Conservation (phyloP, 2,797 vertebrate species). For the Periparus ater region DNA sequence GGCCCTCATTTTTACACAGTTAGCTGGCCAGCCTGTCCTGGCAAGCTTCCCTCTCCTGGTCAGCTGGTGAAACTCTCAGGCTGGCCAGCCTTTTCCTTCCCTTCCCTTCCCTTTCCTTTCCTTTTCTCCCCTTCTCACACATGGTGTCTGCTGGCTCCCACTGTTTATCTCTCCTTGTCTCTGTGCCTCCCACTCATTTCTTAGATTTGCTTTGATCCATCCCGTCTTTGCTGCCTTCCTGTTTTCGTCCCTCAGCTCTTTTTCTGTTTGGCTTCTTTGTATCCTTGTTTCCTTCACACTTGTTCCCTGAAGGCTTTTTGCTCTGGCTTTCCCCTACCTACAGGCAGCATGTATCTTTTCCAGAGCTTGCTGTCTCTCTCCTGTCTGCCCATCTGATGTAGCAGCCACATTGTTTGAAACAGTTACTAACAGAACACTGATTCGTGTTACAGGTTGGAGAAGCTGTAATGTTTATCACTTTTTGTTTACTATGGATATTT, state of each 20-base stretch:
- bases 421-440: background rate
- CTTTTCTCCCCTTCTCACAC: conserved; percentile 19
- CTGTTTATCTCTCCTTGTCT: conserved; percentile 51
- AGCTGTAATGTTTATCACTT: background rate
- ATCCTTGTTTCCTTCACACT: conserved; percentile 26
- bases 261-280: conserved; percentile 33
- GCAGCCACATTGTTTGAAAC: background rate
- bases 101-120: background rate
- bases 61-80: background rate
- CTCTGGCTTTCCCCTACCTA: conserved; percentile 8
- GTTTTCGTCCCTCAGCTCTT: conserved; percentile 25
- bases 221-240: conserved; percentile 19
- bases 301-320: conserved; percentile 30
- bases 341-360: background rate
- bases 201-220: conserved; percentile 58
- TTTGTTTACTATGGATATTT: background rate
- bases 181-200: conserved; percentile 43
- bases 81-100: background rate
- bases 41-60: background rate
- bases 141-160: conserved; percentile 54
- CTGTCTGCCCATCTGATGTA: background rate
- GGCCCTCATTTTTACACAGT: background rate
- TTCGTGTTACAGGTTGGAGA: background rate
- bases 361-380: background rate
- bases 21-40: background rate